These are phyloP conservation scores for Montipora capitata DNA, from an alignment of 92 coral and sea anemone genomes.

Conservation along the genomic window DNA sequence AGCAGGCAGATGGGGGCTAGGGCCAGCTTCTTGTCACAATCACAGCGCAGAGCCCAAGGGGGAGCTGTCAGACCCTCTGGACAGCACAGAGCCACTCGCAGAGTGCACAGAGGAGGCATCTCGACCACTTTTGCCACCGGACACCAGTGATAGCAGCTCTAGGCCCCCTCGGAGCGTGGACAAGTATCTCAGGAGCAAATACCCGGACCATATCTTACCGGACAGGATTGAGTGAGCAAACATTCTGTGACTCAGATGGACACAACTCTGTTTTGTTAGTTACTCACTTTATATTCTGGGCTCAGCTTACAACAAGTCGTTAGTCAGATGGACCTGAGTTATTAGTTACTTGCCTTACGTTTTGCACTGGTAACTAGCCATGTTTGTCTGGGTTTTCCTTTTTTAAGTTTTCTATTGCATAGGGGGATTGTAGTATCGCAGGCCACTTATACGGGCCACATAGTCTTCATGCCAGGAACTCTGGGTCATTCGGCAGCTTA, in stretches of 20 bases:
- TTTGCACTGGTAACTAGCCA: background rate
- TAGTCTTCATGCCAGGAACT: background rate
- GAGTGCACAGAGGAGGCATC: background rate
- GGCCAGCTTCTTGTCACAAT: background rate
- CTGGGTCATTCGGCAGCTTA: conserved; percentile 1
- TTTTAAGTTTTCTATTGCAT: background rate
- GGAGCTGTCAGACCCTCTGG: background rate
- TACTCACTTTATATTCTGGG: too few relatives aligned
- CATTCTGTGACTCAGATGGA: too few relatives aligned
- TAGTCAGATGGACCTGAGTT: background rate
- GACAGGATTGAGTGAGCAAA: background rate
- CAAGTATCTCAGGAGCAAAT: background rate
- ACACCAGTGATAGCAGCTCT: background rate
- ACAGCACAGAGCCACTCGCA: background rate
- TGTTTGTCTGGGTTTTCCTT: background rate
- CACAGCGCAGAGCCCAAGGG: background rate
- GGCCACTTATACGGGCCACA: background rate
- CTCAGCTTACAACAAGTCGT: background rate
- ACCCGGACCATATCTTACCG: background rate
- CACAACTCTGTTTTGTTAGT: too few relatives aligned
- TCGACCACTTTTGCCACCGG: background rate
- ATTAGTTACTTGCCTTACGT: background rate
- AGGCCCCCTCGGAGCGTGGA: background rate
- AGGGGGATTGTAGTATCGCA: background rate
- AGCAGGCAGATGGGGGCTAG: background rate